Evolutionary conservation across 2,888 invertebrate genomes (phyloP), one percentile per base, ranked within the genome.

Genomic region (Microctonus aethiopoides): DNA sequence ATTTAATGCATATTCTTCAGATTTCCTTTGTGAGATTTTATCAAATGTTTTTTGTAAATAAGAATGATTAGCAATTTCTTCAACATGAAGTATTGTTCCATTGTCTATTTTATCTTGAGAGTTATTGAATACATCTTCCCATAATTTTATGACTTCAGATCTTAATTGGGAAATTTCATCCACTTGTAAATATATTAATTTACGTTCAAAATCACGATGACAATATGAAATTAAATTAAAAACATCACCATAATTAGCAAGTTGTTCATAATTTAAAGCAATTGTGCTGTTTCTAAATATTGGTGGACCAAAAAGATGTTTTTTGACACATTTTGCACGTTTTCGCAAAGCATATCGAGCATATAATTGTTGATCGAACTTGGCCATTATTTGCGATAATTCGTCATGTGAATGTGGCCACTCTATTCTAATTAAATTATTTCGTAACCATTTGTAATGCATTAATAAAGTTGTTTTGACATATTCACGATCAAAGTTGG

Each of bases 381-480:
- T 36, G 51, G 56, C 79, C 76, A 63, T 87, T 83, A 24, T 84
- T 72, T 29, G 78, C 68, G 1, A 81, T 77, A 70, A 11, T 87
- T 69, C 11, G 78, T 68, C 32, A 0, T 20, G 7, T 5, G 16
- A 9, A 4, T 6, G 5, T 1, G 1, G 0, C 46, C 46, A 46
- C 16, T 46, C 16, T 6, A n/a, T 1, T 94, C 94, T 16, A 89
- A 85, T 56, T 41, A 84, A 62, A 29, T 80, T 88, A 81, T 94
- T 94, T 20, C 89, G 86, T 41, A 94, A 82, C 94, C 94, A 95
- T 83, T 91, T 92, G 78, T 91, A 92, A 81, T 94, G 93, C 11
- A 91, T 87, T n/a, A 91, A 89, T 87, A 72, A 80, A 1, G 16
- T 46, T 4, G 46, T 16, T 46, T 46, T 16, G 16, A 46, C 7